Evolutionary conservation across 2,888 invertebrate genomes (phyloP), one percentile per base, ranked within the genome.

Genomic region (Drosophila testacea): DNA sequence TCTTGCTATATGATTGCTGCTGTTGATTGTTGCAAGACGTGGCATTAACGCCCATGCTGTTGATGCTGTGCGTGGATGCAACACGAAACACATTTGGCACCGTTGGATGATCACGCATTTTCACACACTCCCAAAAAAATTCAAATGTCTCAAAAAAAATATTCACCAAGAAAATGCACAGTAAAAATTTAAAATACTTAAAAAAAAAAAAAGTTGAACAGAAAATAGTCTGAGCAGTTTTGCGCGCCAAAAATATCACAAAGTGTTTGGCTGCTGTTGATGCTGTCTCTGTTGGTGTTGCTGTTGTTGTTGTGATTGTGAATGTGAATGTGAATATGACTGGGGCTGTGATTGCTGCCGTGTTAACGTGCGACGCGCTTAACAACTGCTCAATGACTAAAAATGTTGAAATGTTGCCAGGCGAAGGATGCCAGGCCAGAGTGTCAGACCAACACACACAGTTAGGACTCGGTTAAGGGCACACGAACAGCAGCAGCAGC

Each of bases 71-170:
- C 34, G 89, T 83, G 57, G 91, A 91, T 50, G 89, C 89, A 62
- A 89, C 91, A 57, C 91, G 91, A 81, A 92, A 92, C 34, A 92
- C 92, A 89, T 91, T 92, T 63, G 92, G 91, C 75, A 91, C 88
- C 55, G 89, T 82, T 9, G 90, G 90, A 90, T 91, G 91, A 83
- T 92, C 91, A 73, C 90, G 90, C 92, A 92, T 92, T 70, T 69
- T 77, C 39, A 4, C 41, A 42, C 59, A 42, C 3, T 5, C 30
- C 30, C 44, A 61, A 42, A 51, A 50, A 50, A 11, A 11, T 16
- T 11, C 38, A 22, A 22, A 22, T 22, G 22, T 30, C 2, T 0
- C n/a, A 56, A 0, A 34, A 22, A 46, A 66, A 56, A 59, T 61
- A 13, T 27, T 11, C 4, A 5, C 6, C 16, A 63, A 72, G 34